Base-by-base conservation (phyloP, 2,888 invertebrate genomes). In the Hypomecis punctinalis region DNA sequence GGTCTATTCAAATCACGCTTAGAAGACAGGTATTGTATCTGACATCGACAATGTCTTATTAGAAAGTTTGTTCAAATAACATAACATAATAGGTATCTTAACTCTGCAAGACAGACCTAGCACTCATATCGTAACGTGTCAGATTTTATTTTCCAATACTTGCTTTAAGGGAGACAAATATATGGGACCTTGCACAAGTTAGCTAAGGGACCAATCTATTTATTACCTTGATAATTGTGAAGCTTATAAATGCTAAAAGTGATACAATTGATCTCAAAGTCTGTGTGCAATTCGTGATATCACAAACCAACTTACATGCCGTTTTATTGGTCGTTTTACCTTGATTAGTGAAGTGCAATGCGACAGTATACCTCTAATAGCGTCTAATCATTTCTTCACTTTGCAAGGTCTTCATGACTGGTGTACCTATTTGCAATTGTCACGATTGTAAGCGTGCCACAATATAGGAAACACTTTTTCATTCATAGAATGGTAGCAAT, bases 1-100 rank as follows among this genome's bases (percentile, higher is more conserved):
- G 43, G n/a, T 53, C 57, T 35, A 65, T 65, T 61, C 65, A 65
- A 65, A 57, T 57, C 48, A 43, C 51, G 43, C 10, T 33, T 35
- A 11, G 45, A 23, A 37, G 10, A 37, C 8, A 47, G 47, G 47
- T 33, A 57, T 57, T 52, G 11, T 48, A 39, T 39, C 6, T 23
- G 33, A 36, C 35, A 40, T 33, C 5, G 40, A 52, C 56, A 57
- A 13, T 11, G 52, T 58, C 48, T 54, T 54, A 48, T 58, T 58
- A 54, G 58, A 63, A 63, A 49, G 54, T 54, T 47, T 37, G 37
- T 43, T 42, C 10, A 10, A 13, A 53, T 6, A 51, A 11, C 5
- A 4, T 43, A 23, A 23, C 23, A 23, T 23, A 23, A 23, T 23
- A 23, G 23, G 23, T 23, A 23, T 23, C 23, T 23, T 23, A 23